A percentile compares a stretch with the other conserved stretches of the same genome.
These are phyloP conservation scores for Lepidonotus clava DNA, from an alignment of 2,888 invertebrate genomes.

Conservation along the genomic window DNA sequence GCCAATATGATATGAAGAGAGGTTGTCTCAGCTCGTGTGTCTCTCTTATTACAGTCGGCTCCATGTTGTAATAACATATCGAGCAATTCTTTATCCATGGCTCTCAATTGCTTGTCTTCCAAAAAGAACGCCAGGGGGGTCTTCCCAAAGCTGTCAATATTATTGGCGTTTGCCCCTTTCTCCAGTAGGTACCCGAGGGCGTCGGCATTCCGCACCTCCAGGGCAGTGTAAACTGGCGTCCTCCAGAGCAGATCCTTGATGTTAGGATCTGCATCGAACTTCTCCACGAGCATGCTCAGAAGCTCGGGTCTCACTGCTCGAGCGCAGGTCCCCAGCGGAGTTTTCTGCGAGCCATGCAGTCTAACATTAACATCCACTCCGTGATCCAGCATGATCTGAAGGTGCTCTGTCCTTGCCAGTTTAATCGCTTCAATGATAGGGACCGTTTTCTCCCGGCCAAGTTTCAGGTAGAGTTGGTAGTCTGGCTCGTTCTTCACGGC, in stretches of 20 bases:
- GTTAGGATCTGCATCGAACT: conserved; percentile 1
- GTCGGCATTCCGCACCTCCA: not conserved
- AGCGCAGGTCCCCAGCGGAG: not conserved
- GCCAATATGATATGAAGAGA: conserved; percentile 2
- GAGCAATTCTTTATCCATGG: not conserved
- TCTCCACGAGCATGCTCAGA: not conserved
- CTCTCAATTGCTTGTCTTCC: not conserved
- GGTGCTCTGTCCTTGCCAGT: not conserved
- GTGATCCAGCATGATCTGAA: not conserved
- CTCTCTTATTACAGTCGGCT: not conserved
- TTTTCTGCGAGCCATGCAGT: not conserved
- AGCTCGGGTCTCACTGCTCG: not conserved
- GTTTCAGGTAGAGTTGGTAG: not conserved
- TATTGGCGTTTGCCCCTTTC: not conserved
- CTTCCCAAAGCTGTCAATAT: not conserved
- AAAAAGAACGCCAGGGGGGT: conserved; percentile 17
- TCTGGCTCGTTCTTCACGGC: not conserved
- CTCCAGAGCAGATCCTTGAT: not conserved
- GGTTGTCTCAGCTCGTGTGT: not conserved
- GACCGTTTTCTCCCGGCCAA: not conserved
- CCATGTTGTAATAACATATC: conserved; percentile 1
- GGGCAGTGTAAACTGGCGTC: conserved; percentile 1
- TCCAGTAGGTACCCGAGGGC: not conserved
- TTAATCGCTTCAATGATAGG: not conserved
- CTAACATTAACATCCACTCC: not conserved